Percentiles rank a stretch among this genome's conserved stretches.
Conservation (phyloP, 2,888 invertebrate genomes). For the Drosophila leonis region DNA sequence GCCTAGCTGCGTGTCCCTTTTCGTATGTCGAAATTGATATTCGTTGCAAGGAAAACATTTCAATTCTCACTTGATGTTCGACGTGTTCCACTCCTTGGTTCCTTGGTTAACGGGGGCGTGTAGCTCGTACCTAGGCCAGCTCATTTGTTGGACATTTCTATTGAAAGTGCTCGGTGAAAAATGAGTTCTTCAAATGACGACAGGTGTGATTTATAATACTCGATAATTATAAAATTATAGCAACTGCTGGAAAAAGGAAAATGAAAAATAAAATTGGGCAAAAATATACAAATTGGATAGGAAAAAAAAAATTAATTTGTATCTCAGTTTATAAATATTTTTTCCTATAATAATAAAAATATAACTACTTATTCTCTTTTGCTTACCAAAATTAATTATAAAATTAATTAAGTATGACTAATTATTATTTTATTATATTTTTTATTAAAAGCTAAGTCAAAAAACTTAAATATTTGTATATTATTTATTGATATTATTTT, state of each 20-base stretch:
- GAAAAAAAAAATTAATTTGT: not conserved
- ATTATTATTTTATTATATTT: too few species aligned
- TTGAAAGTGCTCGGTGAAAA: constrained; percentile 30
- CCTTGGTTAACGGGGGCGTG: constrained; percentile 46
- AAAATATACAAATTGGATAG: not conserved
- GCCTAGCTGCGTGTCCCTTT: constrained; percentile 55
- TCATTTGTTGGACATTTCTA: constrained; percentile 34
- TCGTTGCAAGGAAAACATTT: constrained; percentile 74
- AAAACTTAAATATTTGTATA: too few species aligned
- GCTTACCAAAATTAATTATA: too few species aligned
- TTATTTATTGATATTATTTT: too few species aligned
- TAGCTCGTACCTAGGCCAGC: constrained; percentile 3
- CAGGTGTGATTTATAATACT: constrained; percentile 55
- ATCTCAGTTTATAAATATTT: not conserved
- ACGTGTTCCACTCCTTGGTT: constrained; percentile 32
- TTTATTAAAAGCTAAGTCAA: too few species aligned
- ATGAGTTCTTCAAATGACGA: constrained; percentile 42
- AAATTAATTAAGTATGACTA: too few species aligned
- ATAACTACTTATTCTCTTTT: too few species aligned
- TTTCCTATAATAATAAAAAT: not conserved
- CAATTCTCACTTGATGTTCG: constrained; percentile 74
- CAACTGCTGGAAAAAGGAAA: not conserved
- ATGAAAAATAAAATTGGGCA: not conserved
- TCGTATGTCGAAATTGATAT: constrained; percentile 71
- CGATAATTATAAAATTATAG: constrained; percentile 10